Evolutionary conservation across 2,888 invertebrate species (phyloP), one percentile per base, ranked within the genome.

Genomic region (Diadromus collaris): DNA sequence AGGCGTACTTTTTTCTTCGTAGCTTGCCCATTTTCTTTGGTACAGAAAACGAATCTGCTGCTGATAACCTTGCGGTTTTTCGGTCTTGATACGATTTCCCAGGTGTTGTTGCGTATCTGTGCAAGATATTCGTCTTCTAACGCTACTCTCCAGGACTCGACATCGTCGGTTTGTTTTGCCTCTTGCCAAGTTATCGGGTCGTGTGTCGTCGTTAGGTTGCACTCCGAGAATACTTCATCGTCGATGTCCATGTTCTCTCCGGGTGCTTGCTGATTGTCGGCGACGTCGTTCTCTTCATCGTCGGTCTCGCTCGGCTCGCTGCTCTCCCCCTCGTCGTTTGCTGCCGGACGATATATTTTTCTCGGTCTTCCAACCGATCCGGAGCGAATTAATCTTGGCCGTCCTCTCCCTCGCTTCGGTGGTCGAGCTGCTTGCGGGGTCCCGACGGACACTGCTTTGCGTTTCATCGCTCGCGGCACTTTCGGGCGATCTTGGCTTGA

Each of bases 71-170:
- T 78, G 27, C 71, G 63, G 3, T 67, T 48, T 9, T 34, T 9
- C n/a, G 81, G 81, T 44, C 71, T 38, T 16, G 69, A 21, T 13
- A 70, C 71, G 5, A 81, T 70, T 54, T 79, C 67, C 81, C 81
- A 81, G 3, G 74, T 79, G 32, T 34, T 34, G 34, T 79, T 79
- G n/a, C 61, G 48, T 19, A 81, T 67, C 32, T 75, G 65, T 19
- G 81, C 65, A 2, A 76, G 2, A 32, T 65, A 76, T 46, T 76
- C 76, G 27, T 74, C 77, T 27, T 61, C 67, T 2, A 81, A 24
- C 1, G 81, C 81, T 13, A 5, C 7, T 58, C 69, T 29, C 78
- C 78, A 79, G n/a, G 24, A 38, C 13, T 61, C n/a, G 2, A 32
- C 73, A 10, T 76, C 71, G 6, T 61, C 38, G 3, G 72, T 65